Evolutionary conservation across 2,113 vertebrate species (phyloP).

Genomic region (Pituophis catenifer): DNA sequence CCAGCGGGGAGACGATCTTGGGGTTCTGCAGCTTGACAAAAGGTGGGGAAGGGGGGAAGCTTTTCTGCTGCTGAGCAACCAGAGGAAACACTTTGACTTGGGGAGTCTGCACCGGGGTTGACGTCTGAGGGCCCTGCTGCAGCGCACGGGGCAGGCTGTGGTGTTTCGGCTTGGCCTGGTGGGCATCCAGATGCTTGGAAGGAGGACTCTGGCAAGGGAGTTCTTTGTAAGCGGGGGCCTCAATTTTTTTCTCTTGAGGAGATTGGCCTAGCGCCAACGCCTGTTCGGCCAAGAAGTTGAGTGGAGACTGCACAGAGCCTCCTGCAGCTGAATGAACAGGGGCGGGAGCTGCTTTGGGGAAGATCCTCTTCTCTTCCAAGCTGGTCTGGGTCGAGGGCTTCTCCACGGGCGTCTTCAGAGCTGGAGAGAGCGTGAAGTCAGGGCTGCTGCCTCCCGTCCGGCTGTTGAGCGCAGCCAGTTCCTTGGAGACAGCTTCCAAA

Average conservation of each 20-base stretch:
- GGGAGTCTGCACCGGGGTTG: slow-evolving; percentile 14
- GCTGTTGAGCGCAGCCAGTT: slow-evolving; percentile 68
- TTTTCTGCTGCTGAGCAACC: slow-evolving; percentile 70
- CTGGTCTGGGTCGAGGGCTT: slow-evolving; percentile 55
- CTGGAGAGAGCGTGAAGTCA: slow-evolving; percentile 60
- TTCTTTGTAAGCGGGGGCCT: slow-evolving; percentile 73
- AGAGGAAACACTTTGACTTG: slow-evolving; percentile 75
- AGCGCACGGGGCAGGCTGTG: slow-evolving; percentile 63
- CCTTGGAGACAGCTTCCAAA: slow-evolving; percentile 70
- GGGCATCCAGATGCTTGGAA: slow-evolving; percentile 62
- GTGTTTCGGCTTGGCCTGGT: slow-evolving; percentile 71
- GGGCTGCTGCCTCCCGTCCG: slow-evolving; percentile 59
- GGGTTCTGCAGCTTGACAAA: slow-evolving; percentile 70
- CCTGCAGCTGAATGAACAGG: slow-evolving; percentile 51
- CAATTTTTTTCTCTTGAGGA: slow-evolving; percentile 75
- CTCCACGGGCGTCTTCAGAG: slow-evolving; percentile 59
- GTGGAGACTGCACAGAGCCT: slow-evolving; percentile 71
- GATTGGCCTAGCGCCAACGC: slow-evolving; percentile 70
- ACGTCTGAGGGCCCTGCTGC: slow-evolving; percentile 38
- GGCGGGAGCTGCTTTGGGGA: slow-evolving; percentile 65
- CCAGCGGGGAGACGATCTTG: slow-evolving; percentile 67
- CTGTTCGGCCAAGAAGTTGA: slow-evolving; percentile 78
- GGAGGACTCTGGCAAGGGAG: slow-evolving; percentile 62
- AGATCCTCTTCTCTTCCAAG: slow-evolving; percentile 74
- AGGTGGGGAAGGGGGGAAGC: slow-evolving; percentile 60